Conservation (phyloP, 2,797 vertebrate genomes). For the Luscinia luscinia region DNA sequence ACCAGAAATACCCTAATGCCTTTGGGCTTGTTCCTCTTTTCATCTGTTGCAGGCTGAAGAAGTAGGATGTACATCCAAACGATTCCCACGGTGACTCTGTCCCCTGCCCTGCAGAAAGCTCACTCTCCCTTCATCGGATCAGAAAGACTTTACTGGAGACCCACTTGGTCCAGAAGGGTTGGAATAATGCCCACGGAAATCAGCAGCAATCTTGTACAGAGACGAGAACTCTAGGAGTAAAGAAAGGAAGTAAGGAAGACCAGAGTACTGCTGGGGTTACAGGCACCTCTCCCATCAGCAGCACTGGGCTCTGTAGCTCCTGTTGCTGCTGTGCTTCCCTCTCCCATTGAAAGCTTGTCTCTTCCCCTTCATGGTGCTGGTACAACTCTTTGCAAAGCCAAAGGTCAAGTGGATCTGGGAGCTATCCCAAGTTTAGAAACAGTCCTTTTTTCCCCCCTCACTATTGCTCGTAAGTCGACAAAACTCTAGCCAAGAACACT, state of each 20-base stretch:
- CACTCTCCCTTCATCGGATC: neutral
- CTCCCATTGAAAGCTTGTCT: neutral
- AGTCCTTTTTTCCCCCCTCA: fast-evolving
- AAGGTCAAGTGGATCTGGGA: neutral
- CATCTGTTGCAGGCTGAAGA: neutral
- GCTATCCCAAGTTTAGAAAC: neutral
- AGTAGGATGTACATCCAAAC: fast-evolving
- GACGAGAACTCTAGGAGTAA: neutral
- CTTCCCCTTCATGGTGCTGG: neutral
- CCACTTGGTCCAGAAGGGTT: neutral
- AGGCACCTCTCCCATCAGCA: neutral
- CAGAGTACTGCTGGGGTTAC: neutral
- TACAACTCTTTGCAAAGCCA: neutral
- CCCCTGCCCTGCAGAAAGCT: neutral
- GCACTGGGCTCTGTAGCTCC: neutral
- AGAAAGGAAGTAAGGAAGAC: neutral
- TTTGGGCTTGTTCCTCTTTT: neutral
- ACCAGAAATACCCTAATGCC: neutral
- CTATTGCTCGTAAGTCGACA: neutral
- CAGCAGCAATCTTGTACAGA: neutral
- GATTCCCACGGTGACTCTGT: neutral
- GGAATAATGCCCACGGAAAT: neutral
- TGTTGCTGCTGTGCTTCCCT: neutral
- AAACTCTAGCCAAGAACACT: neutral
- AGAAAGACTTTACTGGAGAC: neutral